phyloP scores from a whole-genome alignment of 2,797 vertebrate genomes.

The Darevskia nairensis region DNA sequence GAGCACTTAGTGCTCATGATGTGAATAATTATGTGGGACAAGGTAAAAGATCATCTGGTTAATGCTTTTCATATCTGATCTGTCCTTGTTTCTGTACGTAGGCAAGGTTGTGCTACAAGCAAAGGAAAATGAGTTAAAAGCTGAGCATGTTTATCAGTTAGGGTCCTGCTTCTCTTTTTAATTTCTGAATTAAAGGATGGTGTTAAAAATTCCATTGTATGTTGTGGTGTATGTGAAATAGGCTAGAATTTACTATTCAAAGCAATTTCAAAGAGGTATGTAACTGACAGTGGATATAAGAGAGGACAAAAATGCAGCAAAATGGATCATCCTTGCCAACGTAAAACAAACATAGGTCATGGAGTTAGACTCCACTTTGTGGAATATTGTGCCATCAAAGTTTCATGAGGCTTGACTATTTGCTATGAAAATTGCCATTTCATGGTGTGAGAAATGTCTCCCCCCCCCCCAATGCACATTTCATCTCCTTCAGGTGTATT shows the following conservation, averaged over 20 bases:
- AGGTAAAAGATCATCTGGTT: constrained; percentile 53
- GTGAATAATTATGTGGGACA: constrained; percentile 64
- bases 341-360: not conserved
- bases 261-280: not conserved
- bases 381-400: not conserved
- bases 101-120: constrained; percentile 7
- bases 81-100: constrained; percentile 29
- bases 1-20: constrained; percentile 43
- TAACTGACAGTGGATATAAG: not conserved
- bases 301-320: not conserved
- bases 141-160: not conserved
- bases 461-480: not conserved
- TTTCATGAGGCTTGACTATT: not conserved
- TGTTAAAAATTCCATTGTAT: not conserved
- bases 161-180: not conserved
- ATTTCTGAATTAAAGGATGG: not conserved
- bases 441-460: not conserved
- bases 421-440: not conserved
- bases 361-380: not conserved
- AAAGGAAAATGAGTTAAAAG: not conserved
- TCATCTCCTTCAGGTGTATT: not conserved
- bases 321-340: not conserved
- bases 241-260: not conserved
- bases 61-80: constrained; percentile 24
- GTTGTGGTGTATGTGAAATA: not conserved